Evolutionary conservation across 2,888 invertebrate genomes (phyloP).

Genomic region (Isoperla grammatica): DNA sequence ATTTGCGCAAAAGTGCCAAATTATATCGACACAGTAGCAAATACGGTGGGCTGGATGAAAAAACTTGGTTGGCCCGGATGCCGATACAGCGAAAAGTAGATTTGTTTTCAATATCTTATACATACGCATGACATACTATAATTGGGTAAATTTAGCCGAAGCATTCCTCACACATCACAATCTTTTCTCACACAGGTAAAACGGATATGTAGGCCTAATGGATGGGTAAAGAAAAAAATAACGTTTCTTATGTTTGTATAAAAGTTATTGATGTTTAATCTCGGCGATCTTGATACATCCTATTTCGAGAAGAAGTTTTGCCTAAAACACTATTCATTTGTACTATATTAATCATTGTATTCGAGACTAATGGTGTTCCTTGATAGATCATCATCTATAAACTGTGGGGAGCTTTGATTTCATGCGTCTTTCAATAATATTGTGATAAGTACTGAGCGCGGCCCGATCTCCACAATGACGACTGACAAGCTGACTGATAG

Average conservation of each 20-base stretch:
- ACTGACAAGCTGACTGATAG: background rate
- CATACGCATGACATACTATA: background rate
- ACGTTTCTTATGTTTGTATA: background rate
- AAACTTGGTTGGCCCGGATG: too few relatives aligned
- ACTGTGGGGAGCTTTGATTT: slow-evolving; percentile 14
- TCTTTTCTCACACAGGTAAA: too few relatives aligned
- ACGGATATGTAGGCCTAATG: too few relatives aligned
- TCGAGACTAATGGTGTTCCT: slow-evolving; percentile 14
- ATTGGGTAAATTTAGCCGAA: background rate
- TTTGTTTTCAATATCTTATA: too few relatives aligned
- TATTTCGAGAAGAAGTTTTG: slow-evolving; percentile 6
- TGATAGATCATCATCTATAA: slow-evolving; percentile 3
- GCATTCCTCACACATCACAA: too few relatives aligned
- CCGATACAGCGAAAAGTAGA: too few relatives aligned
- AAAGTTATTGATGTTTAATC: background rate
- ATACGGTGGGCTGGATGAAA: too few relatives aligned
- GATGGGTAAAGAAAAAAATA: background rate
- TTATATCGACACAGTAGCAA: too few relatives aligned
- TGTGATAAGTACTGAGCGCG: slow-evolving; percentile 7
- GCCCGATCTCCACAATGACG: background rate
- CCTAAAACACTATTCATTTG: slow-evolving; percentile 9
- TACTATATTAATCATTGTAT: slow-evolving; percentile 11
- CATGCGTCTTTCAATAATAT: slow-evolving; percentile 24
- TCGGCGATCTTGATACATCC: background rate
- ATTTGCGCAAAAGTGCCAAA: too few relatives aligned